These are phyloP conservation scores for Phyllostomus hastatus DNA, from an alignment of 2,113 vertebrate species.

Conservation along the genomic window DNA sequence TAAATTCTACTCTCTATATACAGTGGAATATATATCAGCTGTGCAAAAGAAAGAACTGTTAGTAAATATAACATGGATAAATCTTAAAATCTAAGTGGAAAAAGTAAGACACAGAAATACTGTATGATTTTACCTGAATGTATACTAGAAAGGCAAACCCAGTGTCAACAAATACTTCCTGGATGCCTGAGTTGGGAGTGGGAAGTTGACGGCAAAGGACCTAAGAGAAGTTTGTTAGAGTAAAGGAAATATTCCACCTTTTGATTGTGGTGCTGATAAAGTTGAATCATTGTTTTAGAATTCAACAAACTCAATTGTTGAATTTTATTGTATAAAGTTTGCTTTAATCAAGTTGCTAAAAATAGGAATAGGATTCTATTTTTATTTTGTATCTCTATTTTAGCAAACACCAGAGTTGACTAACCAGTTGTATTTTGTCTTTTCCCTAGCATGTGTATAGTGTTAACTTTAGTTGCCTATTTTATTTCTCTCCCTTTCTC, in stretches of 20 bases:
- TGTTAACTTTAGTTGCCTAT: neutral
- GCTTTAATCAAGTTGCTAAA: neutral
- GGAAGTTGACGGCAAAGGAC: neutral
- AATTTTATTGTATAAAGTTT: neutral
- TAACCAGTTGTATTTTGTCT: neutral
- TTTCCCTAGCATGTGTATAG: neutral
- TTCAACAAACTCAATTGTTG: no score
- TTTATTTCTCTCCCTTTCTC: neutral
- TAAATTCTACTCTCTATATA: neutral
- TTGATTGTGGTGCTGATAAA: neutral
- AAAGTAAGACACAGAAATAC: neutral
- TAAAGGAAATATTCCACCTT: neutral
- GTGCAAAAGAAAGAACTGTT: neutral
- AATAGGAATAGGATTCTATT: neutral
- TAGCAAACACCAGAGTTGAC: neutral
- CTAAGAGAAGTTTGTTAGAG: neutral
- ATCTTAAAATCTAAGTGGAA: neutral
- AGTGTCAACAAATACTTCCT: neutral
- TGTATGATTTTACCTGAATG: neutral
- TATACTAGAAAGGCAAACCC: neutral
- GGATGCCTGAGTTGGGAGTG: neutral
- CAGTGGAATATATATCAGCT: neutral
- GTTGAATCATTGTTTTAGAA: neutral
- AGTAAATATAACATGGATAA: neutral
- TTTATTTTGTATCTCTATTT: neutral